phyloP scores from a whole-genome alignment of 1,140 invertebrate genomes.

The Dinoponera quadriceps region DNA sequence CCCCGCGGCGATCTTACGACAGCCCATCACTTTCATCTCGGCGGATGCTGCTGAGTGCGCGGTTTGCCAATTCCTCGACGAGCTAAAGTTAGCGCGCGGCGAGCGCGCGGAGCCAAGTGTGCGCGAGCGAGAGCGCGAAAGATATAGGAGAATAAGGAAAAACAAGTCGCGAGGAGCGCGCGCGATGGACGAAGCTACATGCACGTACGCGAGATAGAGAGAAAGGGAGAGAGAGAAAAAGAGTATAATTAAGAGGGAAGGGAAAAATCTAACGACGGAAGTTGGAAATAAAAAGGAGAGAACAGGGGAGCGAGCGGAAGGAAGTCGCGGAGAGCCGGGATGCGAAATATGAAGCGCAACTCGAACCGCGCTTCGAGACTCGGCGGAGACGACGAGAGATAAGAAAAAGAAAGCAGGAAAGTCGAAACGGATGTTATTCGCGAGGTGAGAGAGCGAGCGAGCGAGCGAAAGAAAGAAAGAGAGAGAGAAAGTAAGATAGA shows the following conservation, averaged over 20 bases:
- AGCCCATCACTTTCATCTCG: conserved; percentile 50
- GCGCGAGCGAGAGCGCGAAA: neutral
- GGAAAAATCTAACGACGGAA: neutral
- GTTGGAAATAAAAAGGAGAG: neutral
- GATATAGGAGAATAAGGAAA: conserved; percentile 20
- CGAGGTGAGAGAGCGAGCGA: conserved; percentile 14
- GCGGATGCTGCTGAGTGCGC: conserved; percentile 17
- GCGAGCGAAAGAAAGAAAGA: neutral
- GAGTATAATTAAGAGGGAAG: conserved; percentile 1
- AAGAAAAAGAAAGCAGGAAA: neutral
- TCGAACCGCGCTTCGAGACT: neutral
- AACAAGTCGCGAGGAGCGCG: conserved; percentile 20
- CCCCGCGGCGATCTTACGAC: conserved; percentile 16
- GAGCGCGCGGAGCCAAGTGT: conserved; percentile 59
- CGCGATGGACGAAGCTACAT: conserved; percentile 33
- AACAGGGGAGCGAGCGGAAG: neutral
- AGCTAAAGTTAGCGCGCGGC: conserved; percentile 70
- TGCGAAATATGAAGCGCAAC: neutral
- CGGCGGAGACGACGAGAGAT: conserved; percentile 19
- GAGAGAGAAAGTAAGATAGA: neutral
- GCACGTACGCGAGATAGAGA: neutral
- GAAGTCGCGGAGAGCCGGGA: neutral
- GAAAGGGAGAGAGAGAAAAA: neutral
- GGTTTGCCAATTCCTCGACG: conserved; percentile 74
- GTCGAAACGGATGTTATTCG: neutral